These are phyloP conservation scores for Junonia oenone DNA, from an alignment of 2,888 invertebrate genomes.

Conservation along the genomic window DNA sequence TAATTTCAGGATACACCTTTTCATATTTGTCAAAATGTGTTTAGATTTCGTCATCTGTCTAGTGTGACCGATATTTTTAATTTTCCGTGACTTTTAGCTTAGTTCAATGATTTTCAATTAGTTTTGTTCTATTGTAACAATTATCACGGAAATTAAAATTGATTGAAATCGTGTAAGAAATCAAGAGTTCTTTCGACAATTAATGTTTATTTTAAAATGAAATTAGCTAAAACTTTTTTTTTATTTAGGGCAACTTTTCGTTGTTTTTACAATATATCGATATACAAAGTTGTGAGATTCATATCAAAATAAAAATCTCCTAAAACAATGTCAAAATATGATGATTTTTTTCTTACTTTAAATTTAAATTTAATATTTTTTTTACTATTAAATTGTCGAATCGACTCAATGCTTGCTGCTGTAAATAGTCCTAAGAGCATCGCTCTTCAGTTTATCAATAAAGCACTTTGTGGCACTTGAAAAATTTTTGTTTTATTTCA, in stretches of 20 bases:
- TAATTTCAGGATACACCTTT: no score
- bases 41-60: not conserved
- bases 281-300: not conserved
- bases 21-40: no score
- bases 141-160: not conserved
- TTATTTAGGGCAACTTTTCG: no score
- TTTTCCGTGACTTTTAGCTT: not conserved
- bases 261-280: not conserved
- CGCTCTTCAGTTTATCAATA: slow-evolving; percentile 66
- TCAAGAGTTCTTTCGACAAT: not conserved
- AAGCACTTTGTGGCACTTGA: slow-evolving; percentile 72
- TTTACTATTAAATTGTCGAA: slow-evolving; percentile 20
- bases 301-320: not conserved
- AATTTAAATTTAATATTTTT: no score
- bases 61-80: not conserved
- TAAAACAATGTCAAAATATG: no score
- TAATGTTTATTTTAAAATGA: not conserved
- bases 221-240: not conserved
- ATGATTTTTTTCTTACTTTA: not conserved
- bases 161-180: not conserved
- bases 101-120: not conserved
- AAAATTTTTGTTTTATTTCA: slow-evolving; percentile 42
- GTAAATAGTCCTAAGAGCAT: slow-evolving; percentile 53
- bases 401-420: slow-evolving; percentile 45
- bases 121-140: not conserved